Evolutionary conservation across 2,113 vertebrate species (phyloP).

Genomic region (Smithornis capensis): DNA sequence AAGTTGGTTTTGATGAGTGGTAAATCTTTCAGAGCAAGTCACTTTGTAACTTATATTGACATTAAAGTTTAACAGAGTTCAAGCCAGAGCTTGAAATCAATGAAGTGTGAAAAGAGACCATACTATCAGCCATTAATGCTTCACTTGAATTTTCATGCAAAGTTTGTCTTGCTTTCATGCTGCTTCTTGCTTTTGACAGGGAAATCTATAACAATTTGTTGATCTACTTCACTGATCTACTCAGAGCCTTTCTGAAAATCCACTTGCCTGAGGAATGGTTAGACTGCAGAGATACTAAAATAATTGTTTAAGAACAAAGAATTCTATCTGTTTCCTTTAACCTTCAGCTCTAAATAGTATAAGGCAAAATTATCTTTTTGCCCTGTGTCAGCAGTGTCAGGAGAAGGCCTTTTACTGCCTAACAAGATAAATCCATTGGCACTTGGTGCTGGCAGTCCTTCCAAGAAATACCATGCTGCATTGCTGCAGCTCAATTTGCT

Average conservation of each 20-base stretch:
- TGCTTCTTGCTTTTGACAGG: background rate
- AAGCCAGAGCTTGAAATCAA: background rate
- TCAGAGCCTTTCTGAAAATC: background rate
- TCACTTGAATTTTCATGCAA: background rate
- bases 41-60: background rate
- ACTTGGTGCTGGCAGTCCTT: background rate
- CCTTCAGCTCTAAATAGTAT: background rate
- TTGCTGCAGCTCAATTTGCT: background rate
- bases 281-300: background rate
- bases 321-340: background rate
- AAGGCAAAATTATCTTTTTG: background rate
- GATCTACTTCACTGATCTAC: background rate
- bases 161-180: background rate
- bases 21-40: background rate
- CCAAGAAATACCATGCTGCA: background rate
- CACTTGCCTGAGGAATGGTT: background rate
- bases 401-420: background rate
- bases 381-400: background rate
- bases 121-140: background rate
- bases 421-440: background rate
- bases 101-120: background rate
- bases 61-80: constrained; percentile 29
- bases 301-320: background rate
- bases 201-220: background rate
- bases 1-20: background rate